Conservation (phyloP, 1,140 invertebrate species). For the Alviniconcha marisindica region DNA sequence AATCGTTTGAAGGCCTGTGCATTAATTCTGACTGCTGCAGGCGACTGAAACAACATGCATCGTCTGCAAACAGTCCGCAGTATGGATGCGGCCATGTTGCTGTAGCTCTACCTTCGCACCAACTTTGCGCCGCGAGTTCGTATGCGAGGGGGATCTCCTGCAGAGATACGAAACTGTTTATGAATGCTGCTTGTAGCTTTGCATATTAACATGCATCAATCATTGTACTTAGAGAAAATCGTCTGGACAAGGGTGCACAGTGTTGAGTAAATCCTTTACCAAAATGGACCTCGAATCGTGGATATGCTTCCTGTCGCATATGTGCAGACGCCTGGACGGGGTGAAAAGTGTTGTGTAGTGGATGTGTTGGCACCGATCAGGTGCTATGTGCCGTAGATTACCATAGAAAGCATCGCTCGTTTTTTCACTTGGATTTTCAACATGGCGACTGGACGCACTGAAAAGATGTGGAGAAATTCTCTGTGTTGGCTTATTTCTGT, state of each 20-base stretch:
- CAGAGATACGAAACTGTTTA: conserved; percentile 49
- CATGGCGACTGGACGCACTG: conserved; percentile 57
- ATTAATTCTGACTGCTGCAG: neutral
- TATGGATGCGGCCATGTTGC: conserved; percentile 63
- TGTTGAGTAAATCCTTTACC: conserved; percentile 21
- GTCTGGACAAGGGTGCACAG: conserved; percentile 24
- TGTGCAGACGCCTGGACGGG: conserved; percentile 50
- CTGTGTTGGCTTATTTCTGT: conserved; percentile 42
- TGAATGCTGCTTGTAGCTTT: conserved; percentile 45
- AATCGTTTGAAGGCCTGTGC: neutral
- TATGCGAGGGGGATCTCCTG: neutral
- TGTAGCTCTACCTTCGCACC: neutral
- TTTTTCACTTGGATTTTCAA: conserved; percentile 53
- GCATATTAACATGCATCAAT: conserved; percentile 56
- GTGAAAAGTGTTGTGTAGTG: conserved; percentile 27
- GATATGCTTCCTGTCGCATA: conserved; percentile 49
- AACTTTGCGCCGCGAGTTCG: conserved; percentile 30
- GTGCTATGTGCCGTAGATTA: neutral
- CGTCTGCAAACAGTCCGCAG: conserved; percentile 45
- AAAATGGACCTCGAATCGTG: conserved; percentile 47
- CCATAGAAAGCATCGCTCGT: neutral
- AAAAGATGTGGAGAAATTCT: conserved; percentile 33
- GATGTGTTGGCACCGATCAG: conserved; percentile 12
- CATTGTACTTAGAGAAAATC: conserved; percentile 45
- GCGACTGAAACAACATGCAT: conserved; percentile 17